These are phyloP conservation scores for Nomada goodeniana DNA, from an alignment of 2,888 invertebrate genomes.

Conservation along the genomic window DNA sequence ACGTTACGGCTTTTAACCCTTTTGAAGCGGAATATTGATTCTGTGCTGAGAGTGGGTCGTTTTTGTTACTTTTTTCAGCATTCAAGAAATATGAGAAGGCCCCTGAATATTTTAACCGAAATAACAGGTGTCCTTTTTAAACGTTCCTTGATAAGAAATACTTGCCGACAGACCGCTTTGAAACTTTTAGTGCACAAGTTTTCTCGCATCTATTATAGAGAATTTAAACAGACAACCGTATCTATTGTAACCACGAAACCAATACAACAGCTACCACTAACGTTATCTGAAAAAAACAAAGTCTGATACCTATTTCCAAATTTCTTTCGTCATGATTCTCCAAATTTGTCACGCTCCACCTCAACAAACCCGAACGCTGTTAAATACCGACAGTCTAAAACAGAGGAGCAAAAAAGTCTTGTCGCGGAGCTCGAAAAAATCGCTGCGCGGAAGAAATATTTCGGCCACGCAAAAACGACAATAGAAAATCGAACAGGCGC, in stretches of 20 bases:
- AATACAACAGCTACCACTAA: too few relatives aligned
- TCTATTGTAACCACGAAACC: too few relatives aligned
- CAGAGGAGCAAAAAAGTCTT: background rate
- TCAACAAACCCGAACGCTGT: background rate
- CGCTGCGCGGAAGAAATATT: background rate
- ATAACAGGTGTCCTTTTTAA: background rate
- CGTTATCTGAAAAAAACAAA: background rate
- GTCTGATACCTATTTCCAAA: background rate
- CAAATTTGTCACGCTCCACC: too few relatives aligned
- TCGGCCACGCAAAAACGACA: slow-evolving; percentile 8
- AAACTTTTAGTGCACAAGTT: too few relatives aligned
- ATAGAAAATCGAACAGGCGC: slow-evolving; percentile 8
- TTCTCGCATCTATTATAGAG: too few relatives aligned
- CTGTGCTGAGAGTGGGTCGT: background rate
- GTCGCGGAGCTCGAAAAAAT: background rate
- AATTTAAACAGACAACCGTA: too few relatives aligned
- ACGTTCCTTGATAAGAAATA: background rate
- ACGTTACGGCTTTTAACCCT: slow-evolving; percentile 27
- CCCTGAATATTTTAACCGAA: background rate
- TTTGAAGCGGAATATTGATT: slow-evolving; percentile 27
- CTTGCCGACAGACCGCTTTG: too few relatives aligned
- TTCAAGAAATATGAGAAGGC: background rate
- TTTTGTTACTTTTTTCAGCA: background rate
- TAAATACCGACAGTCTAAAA: background rate
- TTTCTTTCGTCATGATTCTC: too few relatives aligned